phyloP scores from a whole-genome alignment of 2,797 vertebrate species.

The Brachyrhaphis roseni region DNA sequence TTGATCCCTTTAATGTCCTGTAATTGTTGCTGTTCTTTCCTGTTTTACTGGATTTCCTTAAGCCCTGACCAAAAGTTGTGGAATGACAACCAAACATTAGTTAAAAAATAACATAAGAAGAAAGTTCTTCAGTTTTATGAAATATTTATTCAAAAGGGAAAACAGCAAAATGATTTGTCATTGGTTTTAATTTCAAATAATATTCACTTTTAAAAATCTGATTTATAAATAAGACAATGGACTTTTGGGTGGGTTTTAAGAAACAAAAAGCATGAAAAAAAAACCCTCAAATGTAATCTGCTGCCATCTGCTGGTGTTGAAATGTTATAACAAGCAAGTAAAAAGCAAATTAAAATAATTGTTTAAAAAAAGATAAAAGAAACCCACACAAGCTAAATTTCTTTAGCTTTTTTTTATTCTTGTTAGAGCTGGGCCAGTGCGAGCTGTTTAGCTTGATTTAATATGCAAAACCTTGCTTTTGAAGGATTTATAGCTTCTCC shows the following conservation, averaged over 20 bases:
- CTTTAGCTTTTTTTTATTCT: neutral
- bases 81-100: neutral
- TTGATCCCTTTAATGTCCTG: slow-evolving; percentile 27
- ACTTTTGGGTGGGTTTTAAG: neutral
- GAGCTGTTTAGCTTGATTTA: neutral
- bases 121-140: neutral
- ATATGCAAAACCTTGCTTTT: neutral
- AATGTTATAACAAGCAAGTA: neutral
- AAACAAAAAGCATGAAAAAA: neutral
- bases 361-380: slow-evolving; percentile 3
- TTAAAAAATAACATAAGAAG: neutral
- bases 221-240: neutral
- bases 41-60: neutral
- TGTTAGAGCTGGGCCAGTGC: neutral
- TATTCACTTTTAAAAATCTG: neutral
- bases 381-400: neutral
- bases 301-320: slow-evolving; percentile 62
- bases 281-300: slow-evolving; percentile 4
- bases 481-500: slow-evolving; percentile 26
- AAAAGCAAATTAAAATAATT: slow-evolving; percentile 15
- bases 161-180: neutral
- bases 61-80: neutral
- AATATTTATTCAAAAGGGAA: neutral
- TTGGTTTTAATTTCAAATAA: neutral
- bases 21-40: slow-evolving; percentile 31